A percentile compares a stretch with the other conserved stretches of the same genome.
These are phyloP conservation scores for Sula dactylatra DNA, from an alignment of 2,113 vertebrate genomes.

Conservation along the genomic window DNA sequence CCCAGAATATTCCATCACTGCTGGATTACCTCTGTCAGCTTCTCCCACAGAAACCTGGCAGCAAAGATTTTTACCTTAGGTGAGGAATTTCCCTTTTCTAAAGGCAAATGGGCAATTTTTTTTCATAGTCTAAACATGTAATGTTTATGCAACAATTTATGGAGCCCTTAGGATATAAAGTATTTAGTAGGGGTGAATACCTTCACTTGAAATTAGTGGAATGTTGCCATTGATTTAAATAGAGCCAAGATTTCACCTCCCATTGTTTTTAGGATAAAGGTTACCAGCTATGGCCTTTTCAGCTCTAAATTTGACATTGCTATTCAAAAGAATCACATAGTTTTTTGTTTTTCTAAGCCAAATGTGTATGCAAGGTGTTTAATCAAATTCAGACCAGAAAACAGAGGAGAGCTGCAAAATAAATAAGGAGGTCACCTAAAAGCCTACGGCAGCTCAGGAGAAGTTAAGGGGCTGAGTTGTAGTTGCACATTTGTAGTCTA, in stretches of 20 bases:
- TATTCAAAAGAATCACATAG: neutral
- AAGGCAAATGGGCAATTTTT: neutral
- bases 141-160: neutral
- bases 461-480: neutral
- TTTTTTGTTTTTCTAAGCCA: neutral
- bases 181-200: neutral
- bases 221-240: neutral
- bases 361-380: neutral
- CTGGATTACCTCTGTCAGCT: neutral
- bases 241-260: neutral
- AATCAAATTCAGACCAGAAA: neutral
- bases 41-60: neutral
- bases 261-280: neutral
- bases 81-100: conserved; percentile 11
- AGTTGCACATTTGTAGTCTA: neutral
- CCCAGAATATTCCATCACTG: neutral
- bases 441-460: neutral
- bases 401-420: neutral
- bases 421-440: neutral
- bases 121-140: neutral
- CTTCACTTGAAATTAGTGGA: neutral
- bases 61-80: neutral
- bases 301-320: neutral
- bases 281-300: neutral
- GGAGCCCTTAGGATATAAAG: neutral